Conservation (phyloP, 2,113 vertebrate species). For the Phrynocephalus versicolor region DNA sequence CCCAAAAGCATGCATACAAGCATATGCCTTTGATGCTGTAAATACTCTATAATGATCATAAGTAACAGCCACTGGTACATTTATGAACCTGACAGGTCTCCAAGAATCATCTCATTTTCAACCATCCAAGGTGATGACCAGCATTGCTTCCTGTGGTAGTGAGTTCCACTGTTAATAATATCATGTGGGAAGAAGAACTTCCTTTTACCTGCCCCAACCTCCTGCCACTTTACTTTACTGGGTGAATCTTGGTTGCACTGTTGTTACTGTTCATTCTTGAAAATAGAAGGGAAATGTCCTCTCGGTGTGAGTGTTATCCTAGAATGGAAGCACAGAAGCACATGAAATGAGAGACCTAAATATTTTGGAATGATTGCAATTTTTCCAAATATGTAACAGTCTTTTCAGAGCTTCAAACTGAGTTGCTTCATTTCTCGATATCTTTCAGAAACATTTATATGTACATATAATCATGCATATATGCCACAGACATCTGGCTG, state of each 20-base stretch:
- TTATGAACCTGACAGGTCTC: no score
- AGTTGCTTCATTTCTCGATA: background rate
- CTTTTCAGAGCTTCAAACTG: background rate
- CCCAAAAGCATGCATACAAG: no score
- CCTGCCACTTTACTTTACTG: background rate
- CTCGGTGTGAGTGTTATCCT: background rate
- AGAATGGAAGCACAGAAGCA: background rate
- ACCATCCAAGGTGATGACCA: no score
- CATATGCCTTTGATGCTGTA: no score
- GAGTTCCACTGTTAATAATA: no score
- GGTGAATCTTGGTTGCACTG: background rate
- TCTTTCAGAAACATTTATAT: conserved; percentile 34
- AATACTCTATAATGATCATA: no score
- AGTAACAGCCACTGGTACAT: no score
- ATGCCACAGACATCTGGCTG: background rate
- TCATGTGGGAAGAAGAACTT: no score
- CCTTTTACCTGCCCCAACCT: no score
- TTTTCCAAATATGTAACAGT: conserved; percentile 3
- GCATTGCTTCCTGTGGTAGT: no score
- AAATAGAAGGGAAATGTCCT: background rate
- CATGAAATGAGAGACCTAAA: background rate
- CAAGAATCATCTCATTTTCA: no score
- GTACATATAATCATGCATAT: background rate
- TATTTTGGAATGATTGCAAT: background rate
- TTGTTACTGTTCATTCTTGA: background rate